phyloP scores from a whole-genome alignment of 2,113 vertebrate species.

The Phasianus colchicus region DNA sequence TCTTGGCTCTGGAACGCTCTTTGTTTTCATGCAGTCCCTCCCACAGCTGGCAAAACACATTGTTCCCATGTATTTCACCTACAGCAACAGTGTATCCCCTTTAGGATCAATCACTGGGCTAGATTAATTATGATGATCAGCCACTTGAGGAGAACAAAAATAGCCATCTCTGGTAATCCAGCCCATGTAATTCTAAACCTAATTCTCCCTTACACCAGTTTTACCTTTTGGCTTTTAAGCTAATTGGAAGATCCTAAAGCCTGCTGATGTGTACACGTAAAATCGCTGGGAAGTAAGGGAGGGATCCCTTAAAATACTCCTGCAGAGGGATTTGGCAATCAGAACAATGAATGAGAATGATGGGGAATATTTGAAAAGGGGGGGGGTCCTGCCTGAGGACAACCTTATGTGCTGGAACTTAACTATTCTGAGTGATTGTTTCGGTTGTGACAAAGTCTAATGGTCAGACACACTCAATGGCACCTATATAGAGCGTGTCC shows the following conservation, averaged over 20 bases:
- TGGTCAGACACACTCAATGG: neutral
- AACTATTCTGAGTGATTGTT: neutral
- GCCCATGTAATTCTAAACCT: conserved; percentile 29
- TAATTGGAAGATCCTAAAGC: conserved; percentile 14
- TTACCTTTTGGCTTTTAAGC: conserved; percentile 43
- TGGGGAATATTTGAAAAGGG: neutral
- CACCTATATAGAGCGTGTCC: rapidly evolving
- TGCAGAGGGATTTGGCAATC: neutral
- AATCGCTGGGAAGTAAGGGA: neutral
- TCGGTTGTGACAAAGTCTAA: neutral
- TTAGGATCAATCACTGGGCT: neutral
- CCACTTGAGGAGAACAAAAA: conserved; percentile 6
- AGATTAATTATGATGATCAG: neutral
- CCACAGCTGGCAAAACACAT: neutral
- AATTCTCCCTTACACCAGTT: neutral
- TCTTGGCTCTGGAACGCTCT: neutral
- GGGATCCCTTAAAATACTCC: neutral
- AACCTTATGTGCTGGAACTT: neutral
- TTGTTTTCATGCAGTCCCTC: neutral
- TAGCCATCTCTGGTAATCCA: conserved; percentile 11
- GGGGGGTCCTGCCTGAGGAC: neutral
- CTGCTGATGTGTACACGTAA: neutral
- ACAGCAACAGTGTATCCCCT: neutral
- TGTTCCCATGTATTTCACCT: neutral
- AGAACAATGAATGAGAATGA: neutral